Evolutionary conservation across 1,140 invertebrate genomes (phyloP), one percentile per base, ranked within the genome.

Genomic region (Anoplolepis gracilipes): DNA sequence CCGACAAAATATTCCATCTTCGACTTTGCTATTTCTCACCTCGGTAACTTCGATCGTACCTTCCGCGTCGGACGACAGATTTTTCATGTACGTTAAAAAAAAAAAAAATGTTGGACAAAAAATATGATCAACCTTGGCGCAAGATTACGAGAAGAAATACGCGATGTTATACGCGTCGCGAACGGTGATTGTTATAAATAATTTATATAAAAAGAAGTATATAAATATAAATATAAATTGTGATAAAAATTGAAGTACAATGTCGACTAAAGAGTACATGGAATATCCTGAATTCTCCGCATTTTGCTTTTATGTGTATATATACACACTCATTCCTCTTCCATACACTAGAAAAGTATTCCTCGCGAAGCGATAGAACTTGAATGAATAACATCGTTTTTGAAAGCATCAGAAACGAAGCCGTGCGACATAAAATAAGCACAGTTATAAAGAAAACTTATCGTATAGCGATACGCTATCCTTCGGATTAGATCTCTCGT

Each of bases 1-100:
- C 73, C 73, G 61, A 75, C 81, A 85, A 88, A 77, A 84, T 88
- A 53, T 84, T 79, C 67, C 73, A 78, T 85, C 69, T 85, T 75
- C 70, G 53, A 75, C 39, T 28, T 55, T 3, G 42, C 72, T 28
- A 70, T 75, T 76, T 76, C 72, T 82, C 59, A 70, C 25, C 42
- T 73, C 22, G 70, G 62, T 22, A 33, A n/a, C 19, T 28, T 25
- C 30, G 55, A 70, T 33, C 33, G 39, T 3, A 2, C 36, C 11
- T 53, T 33, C 25, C 69, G 10, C 36, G 46, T 55, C 8, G 16
- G 2, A 39, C 61, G 25, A 42, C 28, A 13, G 67, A 33, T 19
- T n/a, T 36, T 11, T n/a, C 13, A n/a, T 30, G 28, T 65, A 13
- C 25, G 30, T 28, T 22, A 30, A 57, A 53, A 13, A 13, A 16